Evolutionary conservation across 2,888 invertebrate genomes (phyloP), one percentile per base, ranked within the genome.

Genomic region (Philopedon plagiatum): DNA sequence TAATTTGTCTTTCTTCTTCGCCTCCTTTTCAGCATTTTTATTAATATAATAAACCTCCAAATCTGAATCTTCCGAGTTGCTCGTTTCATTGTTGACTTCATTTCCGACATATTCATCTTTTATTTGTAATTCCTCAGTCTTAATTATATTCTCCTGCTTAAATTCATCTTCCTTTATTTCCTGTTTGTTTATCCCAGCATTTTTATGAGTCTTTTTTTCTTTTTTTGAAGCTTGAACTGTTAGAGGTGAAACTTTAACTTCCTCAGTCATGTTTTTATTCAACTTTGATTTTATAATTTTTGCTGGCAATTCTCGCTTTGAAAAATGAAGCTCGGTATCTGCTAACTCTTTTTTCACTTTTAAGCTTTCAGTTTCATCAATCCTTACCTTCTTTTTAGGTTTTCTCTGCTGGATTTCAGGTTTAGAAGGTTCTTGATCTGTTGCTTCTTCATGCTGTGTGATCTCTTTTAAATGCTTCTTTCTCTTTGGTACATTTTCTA

Each of bases 21-120:
- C 61, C 51, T 60, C 68, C 41, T 70, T 77, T 51, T 74, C 77
- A 39, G 76, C 71, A 46, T 75, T 73, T 62, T 71, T 75, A 23
- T 75, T 72, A 5, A 78, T 57, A 46, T 76, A 75, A 68, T 74
- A 73, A 56, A 75, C 76, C 60, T 76, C 76, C 68, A 75, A 70
- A 66, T 77, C 76, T 19, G 76, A 75, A 65, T 76, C 76, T 29
- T 65, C 71, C 15, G 71, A 60, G 8, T 64, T 58, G 9, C 51
- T 37, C 2, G 32, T 8, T 15, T 32, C 46, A 29, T 62, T 37
- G 18, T 41, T 54, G 1, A 54, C 18, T 29, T 46, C 62, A 44
- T 18, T 34, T 19, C 21, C 19, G 32, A 0, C 19, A 11, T 57
- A 58, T 51, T 68, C 68, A 21, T 65, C 70, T 15, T 69, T 54